These are phyloP conservation scores for Drosophila nannoptera DNA, from an alignment of 1,140 invertebrate genomes.

Conservation along the genomic window DNA sequence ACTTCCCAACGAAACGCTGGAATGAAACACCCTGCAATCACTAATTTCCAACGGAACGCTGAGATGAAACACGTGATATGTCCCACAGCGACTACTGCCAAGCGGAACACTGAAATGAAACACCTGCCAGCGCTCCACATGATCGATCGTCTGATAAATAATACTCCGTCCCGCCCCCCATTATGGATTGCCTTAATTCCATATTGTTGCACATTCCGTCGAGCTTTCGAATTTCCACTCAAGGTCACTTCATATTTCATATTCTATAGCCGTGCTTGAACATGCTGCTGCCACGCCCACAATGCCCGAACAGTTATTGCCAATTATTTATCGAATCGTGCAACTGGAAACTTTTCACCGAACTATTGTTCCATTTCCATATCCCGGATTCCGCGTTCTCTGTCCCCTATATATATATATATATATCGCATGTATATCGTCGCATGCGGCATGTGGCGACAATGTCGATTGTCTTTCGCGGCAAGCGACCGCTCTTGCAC, in stretches of 20 bases:
- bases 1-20: background rate
- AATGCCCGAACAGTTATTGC: slow-evolving; percentile 33
- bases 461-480: slow-evolving; percentile 34
- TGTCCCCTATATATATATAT: too few relatives aligned
- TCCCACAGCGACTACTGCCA: too few relatives aligned
- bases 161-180: too few relatives aligned
- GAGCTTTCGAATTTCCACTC: too few relatives aligned
- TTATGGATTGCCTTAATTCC: too few relatives aligned
- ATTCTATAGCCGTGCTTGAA: too few relatives aligned
- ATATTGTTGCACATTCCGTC: too few relatives aligned
- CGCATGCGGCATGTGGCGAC: slow-evolving; percentile 31
- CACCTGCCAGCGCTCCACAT: background rate
- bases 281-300: background rate
- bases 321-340: slow-evolving; percentile 70
- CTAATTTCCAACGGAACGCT: background rate
- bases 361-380: background rate
- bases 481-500: slow-evolving; percentile 10
- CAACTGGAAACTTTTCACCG: slow-evolving; percentile 14
- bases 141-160: too few relatives aligned
- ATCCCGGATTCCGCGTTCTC: background rate
- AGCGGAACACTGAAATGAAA: background rate
- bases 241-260: background rate
- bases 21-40: too few relatives aligned
- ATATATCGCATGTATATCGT: too few relatives aligned
- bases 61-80: background rate